Conservation (phyloP, 2,888 invertebrate species). For the Folsomia manolachei region DNA sequence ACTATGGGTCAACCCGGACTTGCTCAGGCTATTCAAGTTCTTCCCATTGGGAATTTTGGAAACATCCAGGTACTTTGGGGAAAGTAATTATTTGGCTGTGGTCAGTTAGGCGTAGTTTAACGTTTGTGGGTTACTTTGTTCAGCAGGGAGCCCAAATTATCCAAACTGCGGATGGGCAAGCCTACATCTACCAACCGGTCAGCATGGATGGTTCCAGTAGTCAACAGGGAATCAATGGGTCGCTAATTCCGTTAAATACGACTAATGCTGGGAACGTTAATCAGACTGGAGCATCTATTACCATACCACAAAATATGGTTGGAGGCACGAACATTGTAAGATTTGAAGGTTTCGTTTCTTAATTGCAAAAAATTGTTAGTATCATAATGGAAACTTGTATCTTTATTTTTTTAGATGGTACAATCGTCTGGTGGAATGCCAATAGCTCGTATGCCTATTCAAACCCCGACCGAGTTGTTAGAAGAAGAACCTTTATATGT, state of each 20-base stretch:
- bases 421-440: constrained; percentile 56
- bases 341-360: constrained; percentile 64
- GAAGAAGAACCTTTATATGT: constrained; percentile 97
- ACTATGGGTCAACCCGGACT: constrained; percentile 39
- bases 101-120: background rate
- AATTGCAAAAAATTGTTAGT: too few relatives aligned
- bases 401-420: constrained; percentile 61
- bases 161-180: constrained; percentile 89
- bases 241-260: constrained; percentile 66
- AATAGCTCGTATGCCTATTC: constrained; percentile 59
- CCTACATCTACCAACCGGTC: constrained; percentile 81
- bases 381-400: too few relatives aligned
- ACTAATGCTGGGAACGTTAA: constrained; percentile 54
- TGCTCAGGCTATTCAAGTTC: constrained; percentile 46
- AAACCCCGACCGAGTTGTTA: constrained; percentile 60
- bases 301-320: constrained; percentile 59
- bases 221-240: constrained; percentile 66
- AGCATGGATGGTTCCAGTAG: constrained; percentile 58
- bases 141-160: constrained; percentile 75
- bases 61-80: constrained; percentile 37
- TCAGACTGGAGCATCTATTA: constrained; percentile 54
- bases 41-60: constrained; percentile 43
- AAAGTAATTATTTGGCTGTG: background rate
- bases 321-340: constrained; percentile 67
- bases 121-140: constrained; percentile 8